Evolutionary conservation across 2,888 invertebrate genomes (phyloP), one percentile per base, ranked within the genome.

Genomic region (Gryllus longicercus): DNA sequence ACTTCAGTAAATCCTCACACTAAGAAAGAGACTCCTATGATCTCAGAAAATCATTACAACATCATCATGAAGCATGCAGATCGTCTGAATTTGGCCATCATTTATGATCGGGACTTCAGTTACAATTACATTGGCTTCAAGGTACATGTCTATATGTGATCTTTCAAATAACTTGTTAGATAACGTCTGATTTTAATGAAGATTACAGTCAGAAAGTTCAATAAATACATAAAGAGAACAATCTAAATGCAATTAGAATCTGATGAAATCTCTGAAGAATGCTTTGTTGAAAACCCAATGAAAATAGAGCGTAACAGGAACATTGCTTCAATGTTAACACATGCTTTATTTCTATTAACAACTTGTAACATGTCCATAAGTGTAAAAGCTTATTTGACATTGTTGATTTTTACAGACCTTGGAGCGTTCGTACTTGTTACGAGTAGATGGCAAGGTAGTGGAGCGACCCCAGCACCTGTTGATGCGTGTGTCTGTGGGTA

Each of bases 51-150:
- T 83, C 93, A 94, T 85, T 92, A 95, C 85, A 90, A 93, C 51
- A 92, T 98, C 78, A 92, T 99, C 16, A 92, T 93, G 89, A 91
- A 93, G 81, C 92, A 99, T 88, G 94, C 96, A n/a, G 96, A 96
- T 85, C 90, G 91, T 82, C 88, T 99, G 78, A 97, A 99, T 87
- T 97, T 98, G 0, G 94, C 97, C 25, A 97, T 99, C 84, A 96
- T 98, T 75, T 98, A 99, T 87, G 97, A 98, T 86, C 91, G 99
- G 84, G 99, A 99, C 88, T 99, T 96, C 87, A 93, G 92, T 81
- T 99, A 98, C 88, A 98, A 97, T 86, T 99, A 97, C 86, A 99
- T 99, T 90, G 99, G 99, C n/a, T 99, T 99, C 86, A 99, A 98
- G 88, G 88, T 87, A 84, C 51, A 74, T 78, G n/a, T 8, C 5